phyloP scores from a whole-genome alignment of 2,888 invertebrate genomes.

The Temnothorax rugatulus region DNA sequence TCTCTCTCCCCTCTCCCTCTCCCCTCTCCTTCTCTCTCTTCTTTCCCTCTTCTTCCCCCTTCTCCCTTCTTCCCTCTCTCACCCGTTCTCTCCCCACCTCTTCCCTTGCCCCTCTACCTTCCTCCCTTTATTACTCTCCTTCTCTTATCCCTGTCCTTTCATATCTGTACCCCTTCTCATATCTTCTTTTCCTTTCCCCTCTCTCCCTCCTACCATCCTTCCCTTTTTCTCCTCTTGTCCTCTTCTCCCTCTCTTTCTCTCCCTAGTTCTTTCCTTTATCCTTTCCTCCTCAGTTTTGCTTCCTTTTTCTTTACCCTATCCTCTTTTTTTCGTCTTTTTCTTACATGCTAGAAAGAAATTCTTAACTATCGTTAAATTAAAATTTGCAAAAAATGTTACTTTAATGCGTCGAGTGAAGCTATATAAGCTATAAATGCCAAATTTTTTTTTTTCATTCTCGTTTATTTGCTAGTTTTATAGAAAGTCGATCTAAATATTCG shows the following conservation, averaged over 20 bases:
- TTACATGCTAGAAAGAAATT: background rate
- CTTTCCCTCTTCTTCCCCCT: background rate
- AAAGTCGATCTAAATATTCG: background rate
- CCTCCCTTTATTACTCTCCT: background rate
- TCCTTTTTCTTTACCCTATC: background rate
- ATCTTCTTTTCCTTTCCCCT: too few relatives aligned
- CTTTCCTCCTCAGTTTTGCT: background rate
- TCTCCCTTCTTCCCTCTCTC: too few relatives aligned
- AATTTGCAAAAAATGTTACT: background rate
- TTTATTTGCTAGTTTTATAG: background rate
- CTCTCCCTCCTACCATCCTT: background rate
- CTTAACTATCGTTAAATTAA: background rate
- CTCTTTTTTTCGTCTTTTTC: background rate
- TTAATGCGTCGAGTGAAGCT: background rate
- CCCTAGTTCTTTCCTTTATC: background rate
- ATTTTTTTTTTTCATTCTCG: background rate
- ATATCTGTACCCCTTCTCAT: too few relatives aligned
- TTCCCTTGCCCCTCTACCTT: too few relatives aligned
- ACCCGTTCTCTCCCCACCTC: too few relatives aligned
- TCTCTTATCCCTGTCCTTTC: background rate
- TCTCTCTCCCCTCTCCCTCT: background rate
- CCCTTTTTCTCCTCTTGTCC: background rate
- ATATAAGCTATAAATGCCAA: background rate
- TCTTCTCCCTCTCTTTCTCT: background rate
- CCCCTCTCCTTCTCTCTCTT: background rate